Percentiles rank a stretch among this genome's conserved stretches.
Evolutionary conservation across 1,140 invertebrate genomes (phyloP).

Genomic region (Eulimnadia texana): DNA sequence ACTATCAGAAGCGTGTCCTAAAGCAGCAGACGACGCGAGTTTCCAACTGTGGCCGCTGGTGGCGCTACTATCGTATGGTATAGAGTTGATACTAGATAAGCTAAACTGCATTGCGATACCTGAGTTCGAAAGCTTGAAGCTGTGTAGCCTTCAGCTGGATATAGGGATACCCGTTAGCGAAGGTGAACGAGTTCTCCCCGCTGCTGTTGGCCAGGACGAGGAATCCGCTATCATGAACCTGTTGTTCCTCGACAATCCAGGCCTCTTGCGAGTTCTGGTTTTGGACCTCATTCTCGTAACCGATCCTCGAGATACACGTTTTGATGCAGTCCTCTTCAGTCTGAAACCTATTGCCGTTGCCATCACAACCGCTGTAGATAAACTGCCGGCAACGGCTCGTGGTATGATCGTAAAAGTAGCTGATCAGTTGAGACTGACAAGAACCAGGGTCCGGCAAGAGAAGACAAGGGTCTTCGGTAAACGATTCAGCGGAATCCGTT

Average conservation of each 20-base stretch:
- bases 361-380: conserved; percentile 46
- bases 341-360: conserved; percentile 51
- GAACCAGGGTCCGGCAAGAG: conserved; percentile 37
- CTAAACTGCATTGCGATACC: conserved; percentile 5
- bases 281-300: too few species aligned
- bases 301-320: too few species aligned
- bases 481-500: background rate
- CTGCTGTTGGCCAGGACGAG: conserved; percentile 10
- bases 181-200: conserved; percentile 15
- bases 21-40: too few species aligned
- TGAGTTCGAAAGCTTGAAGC: conserved; percentile 11
- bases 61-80: too few species aligned
- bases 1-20: too few species aligned
- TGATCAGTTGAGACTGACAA: conserved; percentile 36
- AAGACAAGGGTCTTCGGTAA: conserved; percentile 37
- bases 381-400: conserved; percentile 29
- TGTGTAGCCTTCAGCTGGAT: conserved; percentile 11
- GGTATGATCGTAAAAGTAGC: conserved; percentile 42
- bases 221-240: background rate
- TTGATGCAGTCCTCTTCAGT: conserved; percentile 38
- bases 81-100: too few species aligned
- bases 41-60: too few species aligned
- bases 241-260: background rate
- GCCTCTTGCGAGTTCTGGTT: background rate
- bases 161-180: conserved; percentile 12